These are phyloP conservation scores for Gallinago nigripennis DNA, from an alignment of 2,797 vertebrate species.

Conservation along the genomic window DNA sequence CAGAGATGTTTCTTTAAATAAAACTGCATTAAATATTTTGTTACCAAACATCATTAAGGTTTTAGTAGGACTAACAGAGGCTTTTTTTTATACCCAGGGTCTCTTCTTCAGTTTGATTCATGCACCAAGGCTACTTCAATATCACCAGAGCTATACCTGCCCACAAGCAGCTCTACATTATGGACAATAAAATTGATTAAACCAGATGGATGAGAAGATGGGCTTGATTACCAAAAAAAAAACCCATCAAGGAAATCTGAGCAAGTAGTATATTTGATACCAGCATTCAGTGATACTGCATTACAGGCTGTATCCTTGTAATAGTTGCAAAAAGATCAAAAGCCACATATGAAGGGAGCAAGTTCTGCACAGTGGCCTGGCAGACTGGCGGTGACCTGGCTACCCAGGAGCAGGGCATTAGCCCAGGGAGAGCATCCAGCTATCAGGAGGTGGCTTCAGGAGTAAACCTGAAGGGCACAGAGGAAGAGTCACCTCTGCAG, in stretches of 20 bases:
- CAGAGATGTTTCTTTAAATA: background rate
- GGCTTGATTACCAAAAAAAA: background rate
- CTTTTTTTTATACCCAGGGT: background rate
- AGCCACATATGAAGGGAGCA: background rate
- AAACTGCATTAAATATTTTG: conserved; percentile 1
- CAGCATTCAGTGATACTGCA: background rate
- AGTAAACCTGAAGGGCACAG: background rate
- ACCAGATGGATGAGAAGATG: background rate
- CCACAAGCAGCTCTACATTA: background rate
- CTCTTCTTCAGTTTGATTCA: background rate
- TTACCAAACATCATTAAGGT: background rate
- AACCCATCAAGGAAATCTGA: background rate
- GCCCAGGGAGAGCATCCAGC: background rate
- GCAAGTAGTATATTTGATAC: background rate
- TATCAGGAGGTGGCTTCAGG: background rate
- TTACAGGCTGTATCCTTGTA: background rate
- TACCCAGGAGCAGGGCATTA: background rate
- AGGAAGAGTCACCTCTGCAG: background rate
- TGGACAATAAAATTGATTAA: background rate
- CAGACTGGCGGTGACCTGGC: background rate
- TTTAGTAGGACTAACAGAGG: background rate
- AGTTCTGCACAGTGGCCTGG: background rate
- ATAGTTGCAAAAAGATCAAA: background rate
- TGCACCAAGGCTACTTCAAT: background rate
- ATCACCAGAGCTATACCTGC: background rate